These are phyloP conservation scores for Hippocampus zosterae DNA, from an alignment of 2,113 vertebrate species.

Conservation along the genomic window DNA sequence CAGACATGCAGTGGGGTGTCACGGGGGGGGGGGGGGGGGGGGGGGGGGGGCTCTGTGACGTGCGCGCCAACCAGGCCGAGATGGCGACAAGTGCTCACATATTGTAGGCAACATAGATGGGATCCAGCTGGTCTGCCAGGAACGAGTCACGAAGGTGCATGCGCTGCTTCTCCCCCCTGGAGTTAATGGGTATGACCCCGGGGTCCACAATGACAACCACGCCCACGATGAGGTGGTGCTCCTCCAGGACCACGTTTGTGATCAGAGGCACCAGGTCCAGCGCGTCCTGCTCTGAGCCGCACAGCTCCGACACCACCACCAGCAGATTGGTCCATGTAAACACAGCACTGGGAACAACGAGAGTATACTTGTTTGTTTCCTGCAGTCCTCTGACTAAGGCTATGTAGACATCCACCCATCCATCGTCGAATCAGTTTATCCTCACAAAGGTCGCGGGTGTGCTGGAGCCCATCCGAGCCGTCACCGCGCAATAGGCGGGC, in stretches of 20 bases:
- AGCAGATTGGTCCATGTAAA: constrained; percentile 99
- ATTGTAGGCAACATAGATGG: constrained; percentile 97
- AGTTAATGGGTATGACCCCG: constrained; percentile 95
- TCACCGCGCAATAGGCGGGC: no score
- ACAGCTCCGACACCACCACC: constrained; percentile 95
- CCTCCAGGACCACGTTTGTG: constrained; percentile 95
- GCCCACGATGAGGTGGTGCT: constrained; percentile 93
- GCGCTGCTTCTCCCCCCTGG: constrained; percentile 93
- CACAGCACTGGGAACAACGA: constrained; percentile 78
- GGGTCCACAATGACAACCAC: constrained; percentile 98
- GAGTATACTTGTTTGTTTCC: not conserved
- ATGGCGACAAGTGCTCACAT: constrained; percentile 75
- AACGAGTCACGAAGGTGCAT: constrained; percentile 99
- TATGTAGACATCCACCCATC: not conserved
- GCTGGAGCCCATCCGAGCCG: no score
- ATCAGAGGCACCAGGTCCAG: constrained; percentile 94
- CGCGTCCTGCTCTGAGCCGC: constrained; percentile 94
- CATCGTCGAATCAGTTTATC: no score
- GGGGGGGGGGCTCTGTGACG: constrained; percentile 26
- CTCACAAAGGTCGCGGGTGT: no score
- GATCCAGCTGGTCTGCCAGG: constrained; percentile 93
- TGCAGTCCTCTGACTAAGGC: not conserved
- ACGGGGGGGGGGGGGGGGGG: constrained; percentile 27
- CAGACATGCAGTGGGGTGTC: constrained; percentile 61
- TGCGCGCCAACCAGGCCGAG: constrained; percentile 10